phyloP scores from a whole-genome alignment of 2,888 invertebrate genomes.

The Sinodicranocentrus sp. region DNA sequence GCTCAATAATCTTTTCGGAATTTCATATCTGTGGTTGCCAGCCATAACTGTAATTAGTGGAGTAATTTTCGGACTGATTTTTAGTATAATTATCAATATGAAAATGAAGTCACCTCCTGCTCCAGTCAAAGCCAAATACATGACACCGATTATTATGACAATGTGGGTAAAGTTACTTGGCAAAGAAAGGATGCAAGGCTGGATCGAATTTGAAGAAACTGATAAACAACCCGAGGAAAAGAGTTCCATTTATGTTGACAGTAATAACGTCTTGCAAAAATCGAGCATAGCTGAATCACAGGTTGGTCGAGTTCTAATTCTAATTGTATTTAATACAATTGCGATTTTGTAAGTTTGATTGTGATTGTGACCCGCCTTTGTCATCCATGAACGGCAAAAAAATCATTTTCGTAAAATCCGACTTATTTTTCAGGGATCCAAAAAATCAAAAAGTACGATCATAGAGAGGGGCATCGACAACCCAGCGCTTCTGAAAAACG shows the following conservation, averaged over 20 bases:
- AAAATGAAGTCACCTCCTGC: constrained; percentile 6
- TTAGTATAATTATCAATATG: constrained; percentile 59
- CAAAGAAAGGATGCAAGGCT: constrained; percentile 39
- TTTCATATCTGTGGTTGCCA: constrained; percentile 71
- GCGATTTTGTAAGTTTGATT: no score
- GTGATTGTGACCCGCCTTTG: no score
- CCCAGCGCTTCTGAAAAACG: no score
- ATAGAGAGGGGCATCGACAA: no score
- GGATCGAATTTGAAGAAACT: constrained; percentile 65
- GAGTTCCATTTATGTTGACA: neutral
- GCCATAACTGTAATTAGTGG: constrained; percentile 55
- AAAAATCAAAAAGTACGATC: no score
- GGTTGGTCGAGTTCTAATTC: no score
- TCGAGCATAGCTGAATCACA: no score
- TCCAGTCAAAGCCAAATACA: constrained; percentile 59
- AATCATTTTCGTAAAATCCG: no score
- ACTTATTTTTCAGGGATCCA: no score
- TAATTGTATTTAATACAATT: no score
- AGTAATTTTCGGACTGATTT: constrained; percentile 62
- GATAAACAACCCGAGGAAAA: neutral
- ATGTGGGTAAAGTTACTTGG: constrained; percentile 63
- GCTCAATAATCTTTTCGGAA: constrained; percentile 53
- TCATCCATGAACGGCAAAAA: no score
- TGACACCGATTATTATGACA: constrained; percentile 57
- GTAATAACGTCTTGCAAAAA: no score